A percentile compares a stretch with the other conserved stretches of the same genome.
Conservation (phyloP, 1,140 invertebrate species). For the Teleogryllus occipitalis region DNA sequence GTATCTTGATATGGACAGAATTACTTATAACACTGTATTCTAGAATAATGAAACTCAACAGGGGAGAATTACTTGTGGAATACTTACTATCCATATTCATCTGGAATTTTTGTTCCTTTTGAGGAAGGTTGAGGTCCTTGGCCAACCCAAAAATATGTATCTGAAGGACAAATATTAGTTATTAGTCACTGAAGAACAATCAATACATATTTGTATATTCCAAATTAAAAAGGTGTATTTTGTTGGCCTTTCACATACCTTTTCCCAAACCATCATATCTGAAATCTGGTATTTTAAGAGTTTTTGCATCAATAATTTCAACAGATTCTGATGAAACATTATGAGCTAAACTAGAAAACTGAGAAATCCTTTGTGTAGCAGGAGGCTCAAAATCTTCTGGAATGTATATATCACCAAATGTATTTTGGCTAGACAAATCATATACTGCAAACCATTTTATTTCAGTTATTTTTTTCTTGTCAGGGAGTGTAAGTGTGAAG, state of each 20-base stretch:
- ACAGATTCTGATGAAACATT: conserved; percentile 63
- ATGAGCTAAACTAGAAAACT: conserved; percentile 58
- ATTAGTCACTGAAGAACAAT: not conserved
- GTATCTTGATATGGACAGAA: too few species aligned
- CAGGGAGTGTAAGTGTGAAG: conserved; percentile 72
- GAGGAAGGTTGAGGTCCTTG: conserved; percentile 75
- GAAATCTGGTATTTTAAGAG: conserved; percentile 65
- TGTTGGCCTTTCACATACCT: conserved; percentile 37
- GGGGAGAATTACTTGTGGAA: not conserved
- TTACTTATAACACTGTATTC: too few species aligned
- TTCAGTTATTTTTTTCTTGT: conserved; percentile 77
- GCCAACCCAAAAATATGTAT: conserved; percentile 82
- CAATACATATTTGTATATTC: not conserved
- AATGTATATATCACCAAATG: conserved; percentile 84
- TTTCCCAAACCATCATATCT: conserved; percentile 59
- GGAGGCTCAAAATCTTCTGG: conserved; percentile 89
- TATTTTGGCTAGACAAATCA: conserved; percentile 74
- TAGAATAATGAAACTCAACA: too few species aligned
- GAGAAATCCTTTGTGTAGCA: conserved; percentile 56
- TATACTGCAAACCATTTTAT: conserved; percentile 88
- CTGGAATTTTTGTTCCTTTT: conserved; percentile 72
- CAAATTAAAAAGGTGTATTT: not conserved
- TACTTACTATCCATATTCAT: conserved; percentile 88
- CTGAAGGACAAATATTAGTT: conserved; percentile 28
- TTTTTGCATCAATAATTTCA: conserved; percentile 72